Evolutionary conservation across 2,113 vertebrate species (phyloP).

Genomic region (Strigops habroptila): DNA sequence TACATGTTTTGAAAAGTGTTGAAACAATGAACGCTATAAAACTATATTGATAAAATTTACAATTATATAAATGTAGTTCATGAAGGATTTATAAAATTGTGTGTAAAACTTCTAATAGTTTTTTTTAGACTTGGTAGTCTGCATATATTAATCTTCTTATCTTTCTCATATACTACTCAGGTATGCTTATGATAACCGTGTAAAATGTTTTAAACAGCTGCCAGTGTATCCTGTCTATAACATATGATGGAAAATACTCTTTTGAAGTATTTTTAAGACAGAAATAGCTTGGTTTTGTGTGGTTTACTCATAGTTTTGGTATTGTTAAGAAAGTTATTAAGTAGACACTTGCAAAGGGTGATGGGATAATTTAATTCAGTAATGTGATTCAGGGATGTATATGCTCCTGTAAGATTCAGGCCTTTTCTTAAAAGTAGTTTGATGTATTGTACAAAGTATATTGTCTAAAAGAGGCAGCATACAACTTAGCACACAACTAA

Average conservation of each 20-base stretch:
- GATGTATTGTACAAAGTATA: neutral
- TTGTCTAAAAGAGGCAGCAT: neutral
- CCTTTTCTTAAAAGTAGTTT: neutral
- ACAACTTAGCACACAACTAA: neutral
- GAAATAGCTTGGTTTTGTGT: neutral
- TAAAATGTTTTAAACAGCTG: neutral
- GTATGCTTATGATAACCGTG: neutral
- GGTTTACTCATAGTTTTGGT: neutral
- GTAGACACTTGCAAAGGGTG: neutral
- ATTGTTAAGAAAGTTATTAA: neutral
- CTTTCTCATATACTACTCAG: neutral
- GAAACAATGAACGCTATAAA: neutral
- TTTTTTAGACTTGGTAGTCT: neutral
- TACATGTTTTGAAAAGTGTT: neutral
- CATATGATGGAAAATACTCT: neutral
- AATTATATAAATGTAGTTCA: neutral
- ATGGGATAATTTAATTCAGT: neutral
- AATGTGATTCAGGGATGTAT: neutral
- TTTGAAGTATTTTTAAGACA: neutral
- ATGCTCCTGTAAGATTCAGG: neutral
- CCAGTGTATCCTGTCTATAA: neutral
- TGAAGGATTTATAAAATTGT: neutral
- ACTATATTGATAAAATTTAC: neutral
- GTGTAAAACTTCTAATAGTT: neutral
- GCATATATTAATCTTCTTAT: neutral